A percentile compares a stretch with the other conserved stretches of the same genome.
Evolutionary conservation across 2,888 invertebrate genomes (phyloP).

Genomic region (Polietes domitor): DNA sequence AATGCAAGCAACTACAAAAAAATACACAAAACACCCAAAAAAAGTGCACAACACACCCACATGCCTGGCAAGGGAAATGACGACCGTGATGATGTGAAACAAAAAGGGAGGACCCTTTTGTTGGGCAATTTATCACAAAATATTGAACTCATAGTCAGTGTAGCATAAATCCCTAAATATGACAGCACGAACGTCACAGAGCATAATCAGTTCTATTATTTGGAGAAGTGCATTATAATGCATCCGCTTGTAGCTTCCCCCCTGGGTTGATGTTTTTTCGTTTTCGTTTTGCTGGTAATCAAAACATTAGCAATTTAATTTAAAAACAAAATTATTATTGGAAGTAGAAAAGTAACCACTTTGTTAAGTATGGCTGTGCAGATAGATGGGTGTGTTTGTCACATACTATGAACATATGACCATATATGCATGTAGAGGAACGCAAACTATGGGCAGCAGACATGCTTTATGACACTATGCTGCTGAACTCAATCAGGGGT

Average conservation of each 20-base stretch:
- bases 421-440: background rate
- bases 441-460: constrained; percentile 2
- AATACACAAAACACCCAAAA: background rate
- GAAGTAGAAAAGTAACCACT: background rate
- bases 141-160: constrained; percentile 11
- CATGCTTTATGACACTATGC: background rate
- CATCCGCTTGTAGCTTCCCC: constrained; percentile 22
- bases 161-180: constrained; percentile 24
- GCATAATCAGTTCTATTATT: background rate
- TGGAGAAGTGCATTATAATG: constrained; percentile 12
- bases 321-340: constrained; percentile 14
- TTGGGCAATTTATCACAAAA: background rate
- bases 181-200: background rate
- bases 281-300: background rate
- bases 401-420: no score
- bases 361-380: background rate
- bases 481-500: background rate
- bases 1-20: background rate
- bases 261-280: background rate
- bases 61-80: background rate
- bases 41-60: constrained; percentile 15
- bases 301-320: constrained; percentile 20
- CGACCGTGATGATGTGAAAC: background rate
- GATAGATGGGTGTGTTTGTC: constrained; percentile 29
- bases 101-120: background rate